phyloP scores from a whole-genome alignment of 53 echinoderm and acorn worm genomes.

The Temnopleurus reevesii region DNA sequence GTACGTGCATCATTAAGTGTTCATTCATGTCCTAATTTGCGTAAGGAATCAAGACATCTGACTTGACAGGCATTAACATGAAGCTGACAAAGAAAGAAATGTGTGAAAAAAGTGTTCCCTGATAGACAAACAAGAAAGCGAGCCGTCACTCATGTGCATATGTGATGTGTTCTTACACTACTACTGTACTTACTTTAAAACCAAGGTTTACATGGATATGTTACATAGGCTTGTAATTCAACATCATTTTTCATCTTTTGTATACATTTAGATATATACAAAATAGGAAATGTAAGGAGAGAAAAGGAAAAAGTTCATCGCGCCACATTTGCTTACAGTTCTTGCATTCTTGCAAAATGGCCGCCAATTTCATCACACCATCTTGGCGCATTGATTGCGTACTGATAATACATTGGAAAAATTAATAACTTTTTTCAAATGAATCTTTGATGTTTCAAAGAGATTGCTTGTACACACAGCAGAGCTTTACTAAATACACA shows the following conservation, averaged over 20 bases:
- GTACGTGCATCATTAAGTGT: background rate
- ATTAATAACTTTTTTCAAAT: background rate
- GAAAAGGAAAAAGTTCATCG: background rate
- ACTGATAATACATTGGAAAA: background rate
- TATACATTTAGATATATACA: background rate
- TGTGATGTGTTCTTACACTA: conserved; percentile 6
- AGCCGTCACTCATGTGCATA: conserved; percentile 37
- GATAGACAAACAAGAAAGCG: background rate
- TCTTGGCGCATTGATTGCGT: background rate
- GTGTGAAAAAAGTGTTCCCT: conserved; percentile 11
- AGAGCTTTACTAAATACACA: background rate
- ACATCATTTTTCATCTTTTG: background rate
- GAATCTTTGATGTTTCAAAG: background rate
- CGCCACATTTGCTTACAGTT: background rate
- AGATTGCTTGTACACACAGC: background rate
- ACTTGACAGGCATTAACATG: background rate
- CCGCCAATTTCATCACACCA: background rate
- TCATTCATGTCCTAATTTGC: background rate
- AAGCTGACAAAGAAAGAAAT: conserved; percentile 3
- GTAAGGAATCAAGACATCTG: background rate
- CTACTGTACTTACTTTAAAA: background rate
- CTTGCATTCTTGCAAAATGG: background rate
- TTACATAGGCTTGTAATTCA: background rate
- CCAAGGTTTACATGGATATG: background rate
- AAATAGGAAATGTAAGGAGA: background rate